Evolutionary conservation across 2,797 vertebrate species (phyloP).

Genomic region (Melopsittacus undulatus): DNA sequence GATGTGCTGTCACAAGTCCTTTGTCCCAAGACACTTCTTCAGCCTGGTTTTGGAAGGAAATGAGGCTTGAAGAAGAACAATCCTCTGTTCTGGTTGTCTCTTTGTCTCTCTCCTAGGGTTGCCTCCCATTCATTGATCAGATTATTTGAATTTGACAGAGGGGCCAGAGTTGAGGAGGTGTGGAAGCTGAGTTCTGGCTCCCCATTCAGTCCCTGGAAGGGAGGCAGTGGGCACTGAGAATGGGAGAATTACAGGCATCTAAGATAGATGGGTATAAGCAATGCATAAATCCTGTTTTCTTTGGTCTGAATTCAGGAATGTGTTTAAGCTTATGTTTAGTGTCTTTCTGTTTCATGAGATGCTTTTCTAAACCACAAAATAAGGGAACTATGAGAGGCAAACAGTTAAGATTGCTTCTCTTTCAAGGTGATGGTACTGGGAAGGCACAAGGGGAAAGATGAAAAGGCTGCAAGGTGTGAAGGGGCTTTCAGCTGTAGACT

Average conservation of each 20-base stretch:
- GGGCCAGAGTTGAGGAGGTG: background rate
- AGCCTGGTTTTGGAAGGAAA: background rate
- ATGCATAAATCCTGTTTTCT: background rate
- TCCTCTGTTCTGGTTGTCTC: background rate
- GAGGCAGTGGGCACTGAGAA: background rate
- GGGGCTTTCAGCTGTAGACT: background rate
- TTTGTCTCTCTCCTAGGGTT: background rate
- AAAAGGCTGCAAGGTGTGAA: background rate
- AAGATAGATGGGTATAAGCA: background rate
- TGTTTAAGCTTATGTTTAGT: background rate
- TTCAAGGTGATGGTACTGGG: background rate
- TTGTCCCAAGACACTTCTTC: constrained; percentile 1
- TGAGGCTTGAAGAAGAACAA: background rate
- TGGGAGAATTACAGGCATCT: background rate
- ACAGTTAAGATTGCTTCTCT: background rate
- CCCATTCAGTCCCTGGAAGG: background rate
- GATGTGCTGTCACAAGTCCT: constrained; percentile 6
- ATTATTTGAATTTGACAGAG: background rate
- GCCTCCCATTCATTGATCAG: background rate
- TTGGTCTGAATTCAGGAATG: background rate
- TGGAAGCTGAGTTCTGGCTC: background rate
- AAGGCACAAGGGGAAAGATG: background rate
- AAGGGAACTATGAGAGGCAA: background rate
- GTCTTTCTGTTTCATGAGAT: background rate
- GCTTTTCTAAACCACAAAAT: background rate